Base-by-base conservation (phyloP, 2,888 invertebrate genomes). In the Lysandra coridon region DNA sequence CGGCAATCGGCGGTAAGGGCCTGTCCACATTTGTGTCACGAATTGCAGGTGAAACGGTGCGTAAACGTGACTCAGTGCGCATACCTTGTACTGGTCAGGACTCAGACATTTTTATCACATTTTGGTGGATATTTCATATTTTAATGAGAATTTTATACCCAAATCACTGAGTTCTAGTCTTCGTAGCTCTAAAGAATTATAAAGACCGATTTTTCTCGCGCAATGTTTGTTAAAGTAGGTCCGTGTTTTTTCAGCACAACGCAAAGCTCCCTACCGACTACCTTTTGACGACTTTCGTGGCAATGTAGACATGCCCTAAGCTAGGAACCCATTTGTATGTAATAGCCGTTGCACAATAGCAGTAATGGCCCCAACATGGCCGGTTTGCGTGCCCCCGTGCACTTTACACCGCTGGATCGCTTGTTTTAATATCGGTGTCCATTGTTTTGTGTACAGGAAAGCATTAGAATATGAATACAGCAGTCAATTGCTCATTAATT, bases 371-470 rank as follows among this genome's bases (percentile, higher is more conserved):
- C 30, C 62, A 33, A 49, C 74, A 79, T 75, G 44, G 79, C 49
- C 60, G 74, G 60, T 75, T 79, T 10, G 75, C 79, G 79, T 79
- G 79, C 75, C 33, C 44, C 30, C 57, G 1, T 62, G 62, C 64
- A 57, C 60, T 85, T 78, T 33, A 49, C 44, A 30, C 49, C 44
- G 74, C 33, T 14, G 30, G 2, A 33, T 75, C 53, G 57, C 30
- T 75, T 5, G 75, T 76, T 53, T 53, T 53, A 57, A 57, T 53
- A 76, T 57, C 33, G 53, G 57, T 57, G 5, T 49, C 37, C 49
- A 75, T 75, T 75, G 75, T 75, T 44, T 49, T 49, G 3, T 44
- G 49, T 23, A 74, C 75, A 23, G 44, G 75, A 17, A 33, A 33
- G 14, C 33, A 69, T 69, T 69, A 69, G 69, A 69, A 69, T 69